phyloP scores from a whole-genome alignment of 2,113 vertebrate species.

The Phylloscopus trochilus region DNA sequence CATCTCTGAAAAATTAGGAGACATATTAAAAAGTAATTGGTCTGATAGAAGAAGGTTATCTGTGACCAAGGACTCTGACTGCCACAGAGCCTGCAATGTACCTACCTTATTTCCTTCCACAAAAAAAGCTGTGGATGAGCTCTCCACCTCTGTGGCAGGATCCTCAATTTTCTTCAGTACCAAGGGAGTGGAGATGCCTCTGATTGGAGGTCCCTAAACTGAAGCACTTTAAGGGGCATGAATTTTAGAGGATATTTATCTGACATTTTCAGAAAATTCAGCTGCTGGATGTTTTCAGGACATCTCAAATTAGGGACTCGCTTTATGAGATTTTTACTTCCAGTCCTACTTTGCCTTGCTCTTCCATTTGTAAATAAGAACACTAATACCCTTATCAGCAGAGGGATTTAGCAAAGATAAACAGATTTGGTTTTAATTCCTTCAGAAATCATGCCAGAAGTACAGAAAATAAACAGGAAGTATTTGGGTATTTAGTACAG shows the following conservation, averaged over 20 bases:
- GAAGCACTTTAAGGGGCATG: neutral
- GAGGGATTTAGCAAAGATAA: slow-evolving; percentile 53
- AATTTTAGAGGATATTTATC: neutral
- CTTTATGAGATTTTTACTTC: neutral
- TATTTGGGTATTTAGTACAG: neutral
- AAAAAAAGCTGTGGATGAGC: neutral
- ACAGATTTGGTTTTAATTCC: slow-evolving; percentile 40
- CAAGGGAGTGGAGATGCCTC: neutral
- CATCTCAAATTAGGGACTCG: neutral
- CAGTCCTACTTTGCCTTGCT: neutral
- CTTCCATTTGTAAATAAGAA: slow-evolving; percentile 14
- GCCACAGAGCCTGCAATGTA: neutral
- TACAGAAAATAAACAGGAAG: slow-evolving; percentile 47
- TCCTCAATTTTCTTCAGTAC: neutral
- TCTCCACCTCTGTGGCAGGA: neutral
- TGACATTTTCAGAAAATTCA: neutral
- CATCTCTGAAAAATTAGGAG: neutral
- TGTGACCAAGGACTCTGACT: accelerated
- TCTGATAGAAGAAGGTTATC: neutral
- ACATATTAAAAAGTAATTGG: neutral
- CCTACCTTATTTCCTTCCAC: neutral
- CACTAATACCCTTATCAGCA: slow-evolving; percentile 38
- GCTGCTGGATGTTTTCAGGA: neutral
- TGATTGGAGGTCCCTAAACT: neutral
- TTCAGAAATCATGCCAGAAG: slow-evolving; percentile 55